Evolutionary conservation across 2,888 invertebrate species (phyloP).

Genomic region (Eilema sororculum): DNA sequence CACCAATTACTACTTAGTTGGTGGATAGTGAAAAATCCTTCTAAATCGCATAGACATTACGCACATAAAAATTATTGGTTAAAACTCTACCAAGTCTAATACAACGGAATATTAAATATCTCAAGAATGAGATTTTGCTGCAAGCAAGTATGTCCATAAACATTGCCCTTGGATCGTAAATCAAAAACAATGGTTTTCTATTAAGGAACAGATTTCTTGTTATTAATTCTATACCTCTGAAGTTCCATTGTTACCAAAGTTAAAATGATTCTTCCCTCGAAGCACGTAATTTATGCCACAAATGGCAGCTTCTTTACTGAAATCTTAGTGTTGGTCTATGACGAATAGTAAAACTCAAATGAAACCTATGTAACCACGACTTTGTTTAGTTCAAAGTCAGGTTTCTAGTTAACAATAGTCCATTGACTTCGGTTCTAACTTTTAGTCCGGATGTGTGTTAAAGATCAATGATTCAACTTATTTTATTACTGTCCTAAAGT

Average conservation of each 20-base stretch:
- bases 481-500: constrained; percentile 15
- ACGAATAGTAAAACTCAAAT: constrained; percentile 69
- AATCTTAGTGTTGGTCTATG: constrained; percentile 54
- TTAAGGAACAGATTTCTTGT: constrained; percentile 54
- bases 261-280: constrained; percentile 53
- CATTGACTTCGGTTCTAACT: constrained; percentile 48
- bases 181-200: constrained; percentile 59
- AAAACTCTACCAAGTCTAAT: neutral
- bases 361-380: constrained; percentile 56
- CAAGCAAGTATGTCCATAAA: constrained; percentile 8
- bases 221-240: constrained; percentile 58
- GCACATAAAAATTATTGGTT: neutral
- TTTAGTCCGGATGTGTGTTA: constrained; percentile 35
- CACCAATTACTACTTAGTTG: neutral
- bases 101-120: neutral
- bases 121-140: neutral
- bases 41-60: neutral
- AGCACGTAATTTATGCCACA: constrained; percentile 64
- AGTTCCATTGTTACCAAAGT: constrained; percentile 45
- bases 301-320: constrained; percentile 59
- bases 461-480: constrained; percentile 35
- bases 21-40: neutral
- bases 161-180: constrained; percentile 20
- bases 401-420: constrained; percentile 65
- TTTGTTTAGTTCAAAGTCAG: constrained; percentile 60